A percentile compares a stretch with the other conserved stretches of the same genome.
Conservation (phyloP, 2,888 invertebrate species). For the Ectropis crepuscularia region DNA sequence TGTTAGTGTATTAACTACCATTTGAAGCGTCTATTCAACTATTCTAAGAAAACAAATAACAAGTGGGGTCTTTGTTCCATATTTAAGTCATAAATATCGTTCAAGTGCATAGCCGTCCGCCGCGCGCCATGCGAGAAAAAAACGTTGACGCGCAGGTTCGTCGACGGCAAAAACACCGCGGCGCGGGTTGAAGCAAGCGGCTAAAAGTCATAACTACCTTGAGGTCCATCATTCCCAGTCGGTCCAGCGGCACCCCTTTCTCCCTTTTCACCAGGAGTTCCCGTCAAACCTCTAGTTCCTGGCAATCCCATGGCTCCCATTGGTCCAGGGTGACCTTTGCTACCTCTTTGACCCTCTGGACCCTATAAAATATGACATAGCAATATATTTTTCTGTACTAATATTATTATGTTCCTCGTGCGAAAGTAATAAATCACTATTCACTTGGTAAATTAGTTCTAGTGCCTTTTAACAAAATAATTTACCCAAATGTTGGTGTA, state of each 20-base stretch:
- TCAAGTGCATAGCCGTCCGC: too few species aligned
- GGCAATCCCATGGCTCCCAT: slow-evolving; percentile 90
- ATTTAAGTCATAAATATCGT: too few species aligned
- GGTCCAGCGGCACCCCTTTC: slow-evolving; percentile 89
- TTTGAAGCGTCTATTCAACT: too few species aligned
- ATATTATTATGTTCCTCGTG: neutral
- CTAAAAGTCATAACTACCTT: slow-evolving; percentile 72
- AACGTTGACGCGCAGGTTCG: too few species aligned
- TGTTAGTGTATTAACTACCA: too few species aligned
- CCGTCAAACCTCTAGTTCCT: slow-evolving; percentile 87
- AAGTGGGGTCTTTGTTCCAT: too few species aligned
- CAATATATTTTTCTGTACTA: neutral
- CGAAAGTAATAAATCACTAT: too few species aligned
- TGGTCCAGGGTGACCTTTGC: slow-evolving; percentile 89
- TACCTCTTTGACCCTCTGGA: slow-evolving; percentile 86
- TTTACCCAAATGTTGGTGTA: neutral
- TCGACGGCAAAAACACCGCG: too few species aligned
- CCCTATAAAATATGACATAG: slow-evolving; percentile 75
- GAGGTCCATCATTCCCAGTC: slow-evolving; percentile 90
- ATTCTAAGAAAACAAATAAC: too few species aligned
- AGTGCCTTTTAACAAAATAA: neutral
- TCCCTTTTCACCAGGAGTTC: slow-evolving; percentile 89
- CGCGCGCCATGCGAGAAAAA: too few species aligned
- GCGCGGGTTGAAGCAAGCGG: too few species aligned
- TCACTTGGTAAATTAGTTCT: neutral